phyloP scores from a whole-genome alignment of 37 sponge, comb jelly and placozoan genomes.

The Spongilla lacustris region DNA sequence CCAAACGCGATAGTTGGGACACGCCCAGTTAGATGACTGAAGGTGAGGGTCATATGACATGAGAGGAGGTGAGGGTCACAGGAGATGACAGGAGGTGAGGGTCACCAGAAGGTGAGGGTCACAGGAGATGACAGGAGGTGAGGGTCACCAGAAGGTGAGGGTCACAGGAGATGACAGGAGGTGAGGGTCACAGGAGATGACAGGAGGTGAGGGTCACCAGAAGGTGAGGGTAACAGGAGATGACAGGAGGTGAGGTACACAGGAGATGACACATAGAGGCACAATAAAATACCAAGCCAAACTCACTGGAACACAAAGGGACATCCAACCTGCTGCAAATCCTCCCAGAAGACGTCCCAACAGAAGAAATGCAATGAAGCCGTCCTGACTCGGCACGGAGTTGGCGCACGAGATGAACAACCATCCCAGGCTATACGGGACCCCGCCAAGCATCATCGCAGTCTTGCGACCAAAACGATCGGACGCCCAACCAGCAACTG shows the following conservation, averaged over 20 bases:
- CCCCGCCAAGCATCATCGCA: constrained; percentile 44
- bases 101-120: not conserved
- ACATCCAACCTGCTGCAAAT: constrained; percentile 61
- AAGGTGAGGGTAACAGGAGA: not conserved
- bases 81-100: not conserved
- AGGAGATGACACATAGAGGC: too few species aligned
- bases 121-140: too few species aligned
- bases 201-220: not conserved
- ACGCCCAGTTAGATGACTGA: too few species aligned
- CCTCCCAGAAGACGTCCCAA: constrained; percentile 68
- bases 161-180: not conserved
- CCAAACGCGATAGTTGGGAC: too few species aligned
- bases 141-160: not conserved
- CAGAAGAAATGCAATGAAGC: constrained; percentile 29
- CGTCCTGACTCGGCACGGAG: not conserved
- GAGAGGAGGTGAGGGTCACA: too few species aligned
- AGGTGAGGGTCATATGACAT: too few species aligned
- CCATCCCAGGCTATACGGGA: constrained; percentile 59
- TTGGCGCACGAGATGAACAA: constrained; percentile 25
- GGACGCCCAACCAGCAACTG: constrained; percentile 44
- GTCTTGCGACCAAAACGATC: constrained; percentile 59
- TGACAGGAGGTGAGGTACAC: not conserved
- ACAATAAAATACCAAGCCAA: not conserved
- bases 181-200: not conserved
- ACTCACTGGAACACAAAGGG: constrained; percentile 69